Base-by-base conservation (phyloP, 1,140 invertebrate genomes). In the Drosophila pseudoobscura region DNA sequence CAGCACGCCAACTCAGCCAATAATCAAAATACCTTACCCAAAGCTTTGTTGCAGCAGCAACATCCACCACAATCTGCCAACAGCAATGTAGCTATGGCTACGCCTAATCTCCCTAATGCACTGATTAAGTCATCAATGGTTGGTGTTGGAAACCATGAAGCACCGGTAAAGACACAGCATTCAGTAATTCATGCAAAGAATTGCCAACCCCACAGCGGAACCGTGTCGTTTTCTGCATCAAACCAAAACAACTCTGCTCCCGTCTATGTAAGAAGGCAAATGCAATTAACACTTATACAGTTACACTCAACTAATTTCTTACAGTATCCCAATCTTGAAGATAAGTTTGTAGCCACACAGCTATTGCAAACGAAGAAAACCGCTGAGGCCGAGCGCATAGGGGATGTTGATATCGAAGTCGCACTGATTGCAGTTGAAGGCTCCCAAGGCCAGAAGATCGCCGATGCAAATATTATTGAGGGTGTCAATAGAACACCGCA, bases 161-260 rank as follows among this genome's bases (percentile, higher is more conserved):
- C 46, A 2, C 63, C 58, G 8, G 22, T 56, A n/a, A 75, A 63
- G n/a, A 26, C 60, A n/a, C 24, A 60, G 3, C 82, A 78, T 11
- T 15, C 29, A 22, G 35, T 43, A 44, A 24, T 58, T 11, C 56
- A 84, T 24, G 9, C 56, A 0, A 87, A 72, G 13, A 65, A 53
- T 7, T 53, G 58, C 8, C 75, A 76, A 17, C 43, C 58, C 0
- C 53, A 72, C 6, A 50, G 24, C 15, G 64, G 52, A 0, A 45
- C 41, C 9, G 57, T 43, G 1, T 75, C 76, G 1, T 58, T 72
- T 53, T 47, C 55, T 2, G 22, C 61, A 20, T 47, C 65, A 4
- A 82, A 75, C 63, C 83, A 87, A 58, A 87, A 87, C 35, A 87
- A 87, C 31, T 87, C 83, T 2, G 83, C 83, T 0, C 83, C 83